phyloP scores from a whole-genome alignment of 1,140 invertebrate species.

The Musca vetustissima region DNA sequence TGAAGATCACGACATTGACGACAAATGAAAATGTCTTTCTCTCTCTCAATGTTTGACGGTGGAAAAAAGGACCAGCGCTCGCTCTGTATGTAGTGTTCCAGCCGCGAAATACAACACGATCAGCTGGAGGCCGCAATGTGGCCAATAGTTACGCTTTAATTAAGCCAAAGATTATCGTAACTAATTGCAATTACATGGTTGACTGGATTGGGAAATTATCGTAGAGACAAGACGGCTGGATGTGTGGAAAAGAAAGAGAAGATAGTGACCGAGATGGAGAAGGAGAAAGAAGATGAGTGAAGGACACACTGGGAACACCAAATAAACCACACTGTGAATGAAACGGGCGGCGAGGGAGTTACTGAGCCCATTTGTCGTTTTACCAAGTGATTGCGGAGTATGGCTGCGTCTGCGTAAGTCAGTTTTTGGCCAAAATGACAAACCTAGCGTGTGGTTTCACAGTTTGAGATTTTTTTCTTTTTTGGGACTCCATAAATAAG shows the following conservation, averaged over 20 bases:
- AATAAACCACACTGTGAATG: no score
- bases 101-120: no score
- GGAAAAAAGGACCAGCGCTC: not conserved
- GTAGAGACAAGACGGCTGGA: not conserved
- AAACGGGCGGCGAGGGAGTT: no score
- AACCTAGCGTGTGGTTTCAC: constrained; percentile 18
- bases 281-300: no score
- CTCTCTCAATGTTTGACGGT: not conserved
- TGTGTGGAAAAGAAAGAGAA: not conserved
- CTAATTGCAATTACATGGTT: constrained; percentile 18
- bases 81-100: not conserved
- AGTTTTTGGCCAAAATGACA: constrained; percentile 3
- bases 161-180: constrained; percentile 20
- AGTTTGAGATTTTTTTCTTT: not conserved
- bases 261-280: not conserved
- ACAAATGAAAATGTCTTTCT: constrained; percentile 1
- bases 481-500: not conserved
- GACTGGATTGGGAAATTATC: constrained; percentile 1
- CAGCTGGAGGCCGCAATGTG: constrained; percentile 18
- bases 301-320: no score
- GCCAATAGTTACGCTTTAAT: constrained; percentile 19
- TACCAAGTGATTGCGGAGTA: no score
- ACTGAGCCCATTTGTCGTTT: no score
- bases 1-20: not conserved
- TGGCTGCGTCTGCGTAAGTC: not conserved